Conservation (phyloP, 2,797 vertebrate genomes). For the Lepidocolaptes lacrymiger region DNA sequence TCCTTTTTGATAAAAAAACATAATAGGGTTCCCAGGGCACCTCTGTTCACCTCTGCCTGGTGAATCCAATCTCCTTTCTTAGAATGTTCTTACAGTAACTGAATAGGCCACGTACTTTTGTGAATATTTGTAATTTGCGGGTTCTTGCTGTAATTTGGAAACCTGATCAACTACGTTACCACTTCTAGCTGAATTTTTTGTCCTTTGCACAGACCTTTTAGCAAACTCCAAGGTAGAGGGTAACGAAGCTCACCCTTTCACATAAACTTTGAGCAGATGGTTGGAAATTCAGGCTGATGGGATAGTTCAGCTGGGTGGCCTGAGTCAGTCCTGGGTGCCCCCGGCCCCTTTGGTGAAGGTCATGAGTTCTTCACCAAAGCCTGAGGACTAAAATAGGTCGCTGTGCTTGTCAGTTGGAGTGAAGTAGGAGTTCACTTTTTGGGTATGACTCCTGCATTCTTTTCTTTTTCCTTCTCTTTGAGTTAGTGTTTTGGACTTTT, state of each 20-base stretch:
- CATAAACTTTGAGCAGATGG: not conserved
- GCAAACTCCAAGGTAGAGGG: not conserved
- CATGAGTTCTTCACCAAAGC: not conserved
- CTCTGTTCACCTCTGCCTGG: not conserved
- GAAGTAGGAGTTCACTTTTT: not conserved
- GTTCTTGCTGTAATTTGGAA: not conserved
- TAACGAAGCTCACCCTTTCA: not conserved
- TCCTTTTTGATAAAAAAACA: not conserved
- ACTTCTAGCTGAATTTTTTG: not conserved
- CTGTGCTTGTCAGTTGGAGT: not conserved
- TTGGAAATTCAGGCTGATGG: not conserved
- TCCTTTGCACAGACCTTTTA: not conserved
- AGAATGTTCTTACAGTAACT: not conserved
- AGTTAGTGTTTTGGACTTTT: not conserved
- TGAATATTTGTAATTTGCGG: not conserved
- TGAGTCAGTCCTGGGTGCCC: not conserved
- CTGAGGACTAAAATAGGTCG: not conserved
- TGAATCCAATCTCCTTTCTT: not conserved
- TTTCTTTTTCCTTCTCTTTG: not conserved
- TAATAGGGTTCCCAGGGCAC: not conserved
- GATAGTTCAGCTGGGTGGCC: not conserved
- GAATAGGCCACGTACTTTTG: not conserved
- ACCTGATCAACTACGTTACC: not conserved
- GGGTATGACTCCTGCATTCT: not conserved
- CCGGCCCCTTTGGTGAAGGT: not conserved